Evolutionary conservation across 2,888 invertebrate species (phyloP).

Genomic region (Campoplex nolae): DNA sequence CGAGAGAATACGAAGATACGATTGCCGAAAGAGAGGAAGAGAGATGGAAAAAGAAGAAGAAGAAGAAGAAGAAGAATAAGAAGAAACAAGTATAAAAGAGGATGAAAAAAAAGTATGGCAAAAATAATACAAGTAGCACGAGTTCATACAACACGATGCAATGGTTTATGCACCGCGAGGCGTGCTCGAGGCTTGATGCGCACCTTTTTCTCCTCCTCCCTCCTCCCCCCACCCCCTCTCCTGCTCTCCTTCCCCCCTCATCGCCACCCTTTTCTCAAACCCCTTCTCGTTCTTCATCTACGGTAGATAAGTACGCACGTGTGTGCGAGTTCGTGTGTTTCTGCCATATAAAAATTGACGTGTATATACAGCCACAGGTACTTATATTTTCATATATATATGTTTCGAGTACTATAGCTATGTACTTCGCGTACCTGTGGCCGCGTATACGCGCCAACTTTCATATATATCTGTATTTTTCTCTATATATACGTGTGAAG

Average conservation of each 20-base stretch:
- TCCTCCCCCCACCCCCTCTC: background rate
- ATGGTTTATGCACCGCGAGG: constrained; percentile 52
- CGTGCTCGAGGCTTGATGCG: constrained; percentile 49
- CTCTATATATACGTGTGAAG: background rate
- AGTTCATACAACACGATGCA: constrained; percentile 30
- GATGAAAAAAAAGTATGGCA: constrained; percentile 5
- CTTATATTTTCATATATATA: background rate
- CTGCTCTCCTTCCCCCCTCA: background rate
- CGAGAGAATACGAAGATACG: background rate
- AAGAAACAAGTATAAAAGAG: background rate
- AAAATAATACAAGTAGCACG: constrained; percentile 56
- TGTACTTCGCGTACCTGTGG: background rate
- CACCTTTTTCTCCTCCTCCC: constrained; percentile 66
- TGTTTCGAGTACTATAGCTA: background rate
- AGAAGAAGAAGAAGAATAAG: background rate
- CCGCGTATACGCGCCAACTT: background rate
- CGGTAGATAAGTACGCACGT: constrained; percentile 24
- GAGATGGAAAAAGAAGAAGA: background rate
- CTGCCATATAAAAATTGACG: constrained; percentile 21
- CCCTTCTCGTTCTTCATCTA: constrained; percentile 1
- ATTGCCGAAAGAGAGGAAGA: background rate
- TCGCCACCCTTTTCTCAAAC: background rate
- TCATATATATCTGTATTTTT: background rate
- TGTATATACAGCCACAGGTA: background rate
- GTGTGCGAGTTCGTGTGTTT: background rate